A percentile compares a stretch with the other conserved stretches of the same genome.
phyloP scores from a whole-genome alignment of 2,113 vertebrate species.

The Peromyscus polionotus region DNA sequence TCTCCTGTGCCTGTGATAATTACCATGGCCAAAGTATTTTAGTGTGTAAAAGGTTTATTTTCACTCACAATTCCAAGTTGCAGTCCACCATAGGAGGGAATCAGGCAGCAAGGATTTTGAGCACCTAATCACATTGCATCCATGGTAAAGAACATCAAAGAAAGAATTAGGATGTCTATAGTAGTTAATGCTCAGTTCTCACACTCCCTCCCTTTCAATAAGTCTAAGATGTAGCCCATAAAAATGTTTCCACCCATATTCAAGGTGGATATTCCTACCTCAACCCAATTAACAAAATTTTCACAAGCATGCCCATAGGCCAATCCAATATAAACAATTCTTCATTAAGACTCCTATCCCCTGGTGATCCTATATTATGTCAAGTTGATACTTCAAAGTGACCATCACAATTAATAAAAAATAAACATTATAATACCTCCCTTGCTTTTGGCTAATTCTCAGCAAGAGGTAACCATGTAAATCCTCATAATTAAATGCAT shows the following conservation, averaged over 20 bases:
- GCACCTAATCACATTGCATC: background rate
- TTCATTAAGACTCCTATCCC: background rate
- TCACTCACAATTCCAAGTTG: background rate
- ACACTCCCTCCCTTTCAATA: background rate
- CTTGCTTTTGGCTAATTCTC: too few relatives aligned
- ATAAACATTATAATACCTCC: background rate
- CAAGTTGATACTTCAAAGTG: background rate
- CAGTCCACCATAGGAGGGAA: background rate
- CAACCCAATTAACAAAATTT: background rate
- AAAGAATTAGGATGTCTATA: background rate
- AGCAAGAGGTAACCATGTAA: too few relatives aligned
- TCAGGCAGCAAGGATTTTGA: background rate
- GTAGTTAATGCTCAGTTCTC: background rate
- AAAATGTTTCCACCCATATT: background rate
- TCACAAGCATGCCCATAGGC: background rate
- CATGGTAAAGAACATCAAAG: background rate
- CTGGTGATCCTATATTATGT: background rate
- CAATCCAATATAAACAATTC: background rate
- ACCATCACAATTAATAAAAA: background rate
- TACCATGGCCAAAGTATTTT: background rate
- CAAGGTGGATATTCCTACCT: background rate
- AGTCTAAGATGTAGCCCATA: background rate
- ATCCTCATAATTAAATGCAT: too few relatives aligned
- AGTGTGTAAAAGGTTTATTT: background rate
- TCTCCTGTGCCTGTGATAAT: background rate